Evolutionary conservation across 2,888 invertebrate species (phyloP), one percentile per base, ranked within the genome.

Genomic region (Phalangium opilio): DNA sequence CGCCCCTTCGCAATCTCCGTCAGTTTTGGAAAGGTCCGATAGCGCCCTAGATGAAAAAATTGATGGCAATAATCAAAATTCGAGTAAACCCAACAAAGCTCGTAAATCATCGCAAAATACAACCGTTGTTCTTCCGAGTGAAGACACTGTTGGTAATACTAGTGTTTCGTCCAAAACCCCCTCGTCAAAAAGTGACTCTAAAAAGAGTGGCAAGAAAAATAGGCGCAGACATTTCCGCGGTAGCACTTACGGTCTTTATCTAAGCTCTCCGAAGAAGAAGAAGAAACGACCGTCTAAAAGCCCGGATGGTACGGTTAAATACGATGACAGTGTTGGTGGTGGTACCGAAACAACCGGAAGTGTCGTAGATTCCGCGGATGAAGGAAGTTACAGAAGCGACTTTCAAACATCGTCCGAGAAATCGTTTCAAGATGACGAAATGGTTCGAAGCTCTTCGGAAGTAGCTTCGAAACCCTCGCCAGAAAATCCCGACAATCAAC

Each of bases 341-440:
- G 48, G 52, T 10, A 50, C 50, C 36, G 52, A 52, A 32, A 52
- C 47, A n/a, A 47, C 48, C 14, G 27, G 27, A 7, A 52, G 52
- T n/a, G 45, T 35, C 38, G 27, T 49, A 14, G 52, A 52, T 47
- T 52, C 52, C 21, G 52, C 48, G 20, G 52, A 50, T 34, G 50
- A 38, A 3, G 49, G 47, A 14, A 52, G 52, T 38, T 17, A 47
- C 15, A 44, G 45, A 36, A 52, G 52, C 44, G 52, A 52, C 19
- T 43, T 43, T 32, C 45, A 45, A 19, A 50, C 50, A 12, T 43
- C 52, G 3, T 52, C 52, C 7, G 52, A 52, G 40, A 48, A 46
- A 44, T 52, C 52, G n/a, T 45, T 52, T 17, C 43, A 44, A 3
- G 52, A 50, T 40, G 52, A 52, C 20, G 52, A 52, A 34, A 39